Evolutionary conservation across 2,888 invertebrate genomes (phyloP).

Genomic region (Deilephila porcellus): DNA sequence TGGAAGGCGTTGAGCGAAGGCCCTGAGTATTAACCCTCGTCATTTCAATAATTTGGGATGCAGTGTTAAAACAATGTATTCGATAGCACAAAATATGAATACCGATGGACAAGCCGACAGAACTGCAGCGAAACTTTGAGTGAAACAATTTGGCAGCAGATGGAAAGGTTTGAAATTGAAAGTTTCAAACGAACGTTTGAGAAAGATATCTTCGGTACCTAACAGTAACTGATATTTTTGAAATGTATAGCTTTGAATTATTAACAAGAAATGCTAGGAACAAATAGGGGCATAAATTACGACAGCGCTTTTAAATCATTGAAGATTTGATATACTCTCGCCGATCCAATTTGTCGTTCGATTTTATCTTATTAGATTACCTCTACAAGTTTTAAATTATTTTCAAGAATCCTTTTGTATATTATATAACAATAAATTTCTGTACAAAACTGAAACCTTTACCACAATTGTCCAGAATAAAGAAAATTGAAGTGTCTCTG

Average conservation of each 20-base stretch:
- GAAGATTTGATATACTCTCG: too few species aligned
- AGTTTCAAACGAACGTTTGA: neutral
- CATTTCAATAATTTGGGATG: slow-evolving; percentile 50
- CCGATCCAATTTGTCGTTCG: too few species aligned
- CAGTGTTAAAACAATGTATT: slow-evolving; percentile 41
- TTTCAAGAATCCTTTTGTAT: too few species aligned
- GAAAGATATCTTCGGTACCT: neutral
- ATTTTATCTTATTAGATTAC: too few species aligned
- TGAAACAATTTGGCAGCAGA: slow-evolving; percentile 3
- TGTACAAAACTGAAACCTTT: neutral
- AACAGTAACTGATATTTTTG: neutral
- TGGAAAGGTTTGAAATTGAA: neutral
- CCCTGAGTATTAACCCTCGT: slow-evolving; percentile 25
- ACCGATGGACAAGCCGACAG: neutral
- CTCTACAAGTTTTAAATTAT: too few species aligned
- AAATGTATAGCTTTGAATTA: neutral
- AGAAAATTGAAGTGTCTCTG: slow-evolving; percentile 16
- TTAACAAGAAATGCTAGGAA: too few species aligned
- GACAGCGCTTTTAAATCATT: too few species aligned
- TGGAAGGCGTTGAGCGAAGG: slow-evolving; percentile 40
- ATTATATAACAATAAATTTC: neutral
- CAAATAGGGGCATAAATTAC: too few species aligned
- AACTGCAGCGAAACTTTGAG: neutral
- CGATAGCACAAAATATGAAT: neutral
- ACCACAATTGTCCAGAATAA: neutral